Percentiles rank a stretch among this genome's conserved stretches.
These are phyloP conservation scores for Hydractinia echinata DNA, from an alignment of 30 jellyfish, hydroid and myxozoan genomes.

Conservation along the genomic window DNA sequence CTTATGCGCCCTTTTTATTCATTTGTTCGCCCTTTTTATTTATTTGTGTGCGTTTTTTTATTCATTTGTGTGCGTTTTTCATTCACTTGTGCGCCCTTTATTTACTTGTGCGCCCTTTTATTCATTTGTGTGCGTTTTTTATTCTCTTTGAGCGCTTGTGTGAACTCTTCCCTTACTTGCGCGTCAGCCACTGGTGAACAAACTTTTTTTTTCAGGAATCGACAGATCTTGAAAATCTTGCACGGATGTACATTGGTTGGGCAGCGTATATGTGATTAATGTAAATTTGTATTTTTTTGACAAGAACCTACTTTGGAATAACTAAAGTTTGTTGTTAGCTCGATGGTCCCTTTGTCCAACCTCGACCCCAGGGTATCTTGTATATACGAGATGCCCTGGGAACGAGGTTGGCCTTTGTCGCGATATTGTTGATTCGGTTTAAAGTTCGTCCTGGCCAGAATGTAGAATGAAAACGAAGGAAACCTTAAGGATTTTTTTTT, in stretches of 20 bases:
- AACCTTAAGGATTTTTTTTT: no score
- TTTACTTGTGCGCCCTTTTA: background rate
- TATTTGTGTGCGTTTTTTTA: background rate
- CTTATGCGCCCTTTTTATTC: background rate
- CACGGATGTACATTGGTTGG: slow-evolving; percentile 99
- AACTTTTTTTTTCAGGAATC: slow-evolving; percentile 67
- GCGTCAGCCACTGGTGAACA: background rate
- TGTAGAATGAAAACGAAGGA: no score
- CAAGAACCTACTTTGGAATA: no score
- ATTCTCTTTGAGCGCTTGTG: background rate
- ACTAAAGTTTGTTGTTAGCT: no score
- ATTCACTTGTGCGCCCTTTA: no score
- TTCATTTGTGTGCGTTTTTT: background rate
- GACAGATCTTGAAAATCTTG: slow-evolving; percentile 65
- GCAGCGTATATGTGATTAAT: slow-evolving; percentile 80
- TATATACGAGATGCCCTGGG: no score
- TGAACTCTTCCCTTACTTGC: background rate
- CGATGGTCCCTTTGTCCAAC: no score
- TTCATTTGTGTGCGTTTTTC: background rate
- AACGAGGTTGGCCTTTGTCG: no score
- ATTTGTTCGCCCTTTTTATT: background rate
- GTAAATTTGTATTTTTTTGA: background rate
- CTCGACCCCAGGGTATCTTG: no score
- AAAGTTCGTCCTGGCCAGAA: no score
- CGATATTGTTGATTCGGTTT: no score